Evolutionary conservation across 2,888 invertebrate species (phyloP), one percentile per base, ranked within the genome.

Genomic region (Endotricha flammealis): DNA sequence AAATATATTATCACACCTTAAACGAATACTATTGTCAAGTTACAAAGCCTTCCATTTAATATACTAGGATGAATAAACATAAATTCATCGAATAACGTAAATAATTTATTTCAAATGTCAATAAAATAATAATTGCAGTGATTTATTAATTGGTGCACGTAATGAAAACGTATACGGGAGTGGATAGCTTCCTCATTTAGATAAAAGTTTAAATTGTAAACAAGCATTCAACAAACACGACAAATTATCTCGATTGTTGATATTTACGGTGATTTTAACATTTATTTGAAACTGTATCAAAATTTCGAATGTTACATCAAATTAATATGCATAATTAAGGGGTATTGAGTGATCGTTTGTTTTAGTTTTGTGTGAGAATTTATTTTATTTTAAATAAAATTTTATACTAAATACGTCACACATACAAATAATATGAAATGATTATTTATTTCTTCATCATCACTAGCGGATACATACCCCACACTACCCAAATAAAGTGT

Each of bases 181-280:
- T 13, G 20, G 20, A 14, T 17, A 16, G 35, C 38, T 48, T 45
- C 41, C 46, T 48, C 48, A 47, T 52, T 53, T 47, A 50, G 50
- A 47, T 49, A 51, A 53, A 53, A 49, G 55, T 53, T n/a, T 48
- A 31, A 43, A 50, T 37, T 37, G 44, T 42, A 37, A 36, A 43
- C 43, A 37, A 34, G 32, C 39, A 36, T 42, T 42, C 14, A 34
- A 29, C 33, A 32, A 39, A 42, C 36, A 35, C 33, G 38, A 43
- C 40, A 42, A 38, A 44, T 46, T 47, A 42, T 47, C 42, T 28
- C 36, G 31, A 32, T 42, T 39, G 44, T 39, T 40, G 29, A 41
- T 42, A 44, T 41, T 43, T 37, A 46, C 42, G 38, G 38, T 38
- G 40, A 32, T 43, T 46, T 39, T 38, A 36, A 22, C 36, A 43